Evolutionary conservation across 2,888 invertebrate genomes (phyloP).

Genomic region (Pheosia tremula): DNA sequence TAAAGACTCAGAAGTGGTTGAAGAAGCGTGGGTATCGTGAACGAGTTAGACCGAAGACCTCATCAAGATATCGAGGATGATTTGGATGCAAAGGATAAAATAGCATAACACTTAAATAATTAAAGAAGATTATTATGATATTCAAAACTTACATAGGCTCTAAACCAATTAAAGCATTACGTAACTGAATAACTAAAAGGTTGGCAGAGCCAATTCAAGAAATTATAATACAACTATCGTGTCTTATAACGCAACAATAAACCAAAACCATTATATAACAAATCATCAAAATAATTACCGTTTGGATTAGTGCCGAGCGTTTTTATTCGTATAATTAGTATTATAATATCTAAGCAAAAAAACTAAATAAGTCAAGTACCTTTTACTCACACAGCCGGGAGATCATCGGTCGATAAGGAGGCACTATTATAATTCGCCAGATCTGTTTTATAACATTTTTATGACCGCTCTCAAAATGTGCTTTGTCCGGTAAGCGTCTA

Average conservation of each 20-base stretch:
- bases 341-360: conserved; percentile 37
- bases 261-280: not conserved
- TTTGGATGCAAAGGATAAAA: too few species aligned
- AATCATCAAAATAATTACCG: conserved; percentile 5
- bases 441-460: conserved; percentile 46
- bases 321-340: conserved; percentile 40
- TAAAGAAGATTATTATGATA: too few species aligned
- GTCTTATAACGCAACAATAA: conserved; percentile 1
- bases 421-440: conserved; percentile 52
- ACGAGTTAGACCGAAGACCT: too few species aligned
- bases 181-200: not conserved
- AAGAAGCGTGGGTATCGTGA: too few species aligned
- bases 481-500: conserved; percentile 30
- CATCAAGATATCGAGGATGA: too few species aligned
- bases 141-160: too few species aligned
- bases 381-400: conserved; percentile 44
- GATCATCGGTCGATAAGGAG: conserved; percentile 50
- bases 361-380: conserved; percentile 35
- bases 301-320: conserved; percentile 3
- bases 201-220: not conserved
- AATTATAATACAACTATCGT: conserved; percentile 6
- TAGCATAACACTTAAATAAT: too few species aligned
- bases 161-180: not conserved
- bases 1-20: too few species aligned
- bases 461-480: conserved; percentile 36